A percentile compares a stretch with the other conserved stretches of the same genome.
Evolutionary conservation across 2,113 vertebrate species (phyloP).

Genomic region (Porphyrio hochstetteri): DNA sequence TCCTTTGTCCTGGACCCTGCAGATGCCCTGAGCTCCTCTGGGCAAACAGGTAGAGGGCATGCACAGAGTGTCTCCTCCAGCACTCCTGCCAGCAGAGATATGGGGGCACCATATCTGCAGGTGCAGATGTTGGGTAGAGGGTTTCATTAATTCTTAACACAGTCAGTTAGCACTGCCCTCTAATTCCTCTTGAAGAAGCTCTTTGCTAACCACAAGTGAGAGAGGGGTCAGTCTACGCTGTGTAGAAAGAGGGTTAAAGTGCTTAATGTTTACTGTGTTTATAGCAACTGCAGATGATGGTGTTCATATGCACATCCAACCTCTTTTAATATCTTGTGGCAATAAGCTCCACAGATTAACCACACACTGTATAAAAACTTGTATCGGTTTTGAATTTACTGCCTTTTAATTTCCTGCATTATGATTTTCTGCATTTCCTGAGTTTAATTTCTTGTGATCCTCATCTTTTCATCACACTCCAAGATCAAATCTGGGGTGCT

Average conservation of each 20-base stretch:
- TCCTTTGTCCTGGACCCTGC: background rate
- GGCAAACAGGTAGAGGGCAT: background rate
- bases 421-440: conserved; percentile 36
- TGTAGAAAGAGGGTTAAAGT: background rate
- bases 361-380: background rate
- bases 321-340: background rate
- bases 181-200: background rate
- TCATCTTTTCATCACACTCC: background rate
- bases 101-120: accelerated
- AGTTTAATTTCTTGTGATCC: background rate
- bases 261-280: background rate
- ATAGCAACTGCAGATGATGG: background rate
- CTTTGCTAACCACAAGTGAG: background rate
- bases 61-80: background rate
- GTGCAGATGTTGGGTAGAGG: background rate
- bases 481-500: background rate
- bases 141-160: background rate
- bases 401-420: conserved; percentile 55
- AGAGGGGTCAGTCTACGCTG: background rate
- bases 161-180: background rate
- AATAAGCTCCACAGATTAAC: conserved; percentile 35
- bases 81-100: background rate
- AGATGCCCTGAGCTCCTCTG: background rate
- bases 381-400: background rate
- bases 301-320: background rate